A percentile compares a stretch with the other conserved stretches of the same genome.
These are phyloP conservation scores for Pharmacophagus antenor DNA, from an alignment of 2,888 invertebrate species.

Conservation along the genomic window DNA sequence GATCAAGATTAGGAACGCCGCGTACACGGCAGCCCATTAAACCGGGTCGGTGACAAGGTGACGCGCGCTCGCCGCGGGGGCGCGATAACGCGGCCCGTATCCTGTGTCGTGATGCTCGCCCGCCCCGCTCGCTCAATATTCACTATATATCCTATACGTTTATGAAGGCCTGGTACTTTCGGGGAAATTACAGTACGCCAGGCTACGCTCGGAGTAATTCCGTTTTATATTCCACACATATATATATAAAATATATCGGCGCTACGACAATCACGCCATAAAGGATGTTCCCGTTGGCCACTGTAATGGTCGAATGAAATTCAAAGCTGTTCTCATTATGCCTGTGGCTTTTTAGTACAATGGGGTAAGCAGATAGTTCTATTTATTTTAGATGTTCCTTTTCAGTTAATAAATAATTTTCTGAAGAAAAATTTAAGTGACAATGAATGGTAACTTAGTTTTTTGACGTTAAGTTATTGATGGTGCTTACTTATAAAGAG, in stretches of 20 bases:
- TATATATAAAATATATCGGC: too few relatives aligned
- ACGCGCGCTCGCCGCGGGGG: conserved; percentile 64
- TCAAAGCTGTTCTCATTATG: conserved; percentile 6
- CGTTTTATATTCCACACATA: too few relatives aligned
- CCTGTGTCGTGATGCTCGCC: conserved; percentile 61
- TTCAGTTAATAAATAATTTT: too few relatives aligned
- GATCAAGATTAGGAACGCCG: conserved; percentile 55
- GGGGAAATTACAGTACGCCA: conserved; percentile 43
- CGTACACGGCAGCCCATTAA: conserved; percentile 72
- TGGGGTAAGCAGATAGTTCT: background rate
- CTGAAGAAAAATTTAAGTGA: too few relatives aligned
- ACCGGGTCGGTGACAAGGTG: conserved; percentile 77
- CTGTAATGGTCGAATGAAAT: conserved; percentile 4
- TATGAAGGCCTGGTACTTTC: conserved; percentile 59
- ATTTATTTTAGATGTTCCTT: too few relatives aligned
- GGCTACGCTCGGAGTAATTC: conserved; percentile 20
- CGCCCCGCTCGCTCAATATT: conserved; percentile 59
- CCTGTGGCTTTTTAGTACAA: background rate
- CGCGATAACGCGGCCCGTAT: conserved; percentile 71
- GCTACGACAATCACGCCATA: too few relatives aligned
- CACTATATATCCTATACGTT: conserved; percentile 47
- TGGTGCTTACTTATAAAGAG: too few relatives aligned
- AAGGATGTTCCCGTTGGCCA: conserved; percentile 20
- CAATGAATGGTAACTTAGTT: too few relatives aligned
- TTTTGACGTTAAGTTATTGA: too few relatives aligned